Base-by-base conservation (phyloP, 2,888 invertebrate species). In the Balanococcus diminutus region DNA sequence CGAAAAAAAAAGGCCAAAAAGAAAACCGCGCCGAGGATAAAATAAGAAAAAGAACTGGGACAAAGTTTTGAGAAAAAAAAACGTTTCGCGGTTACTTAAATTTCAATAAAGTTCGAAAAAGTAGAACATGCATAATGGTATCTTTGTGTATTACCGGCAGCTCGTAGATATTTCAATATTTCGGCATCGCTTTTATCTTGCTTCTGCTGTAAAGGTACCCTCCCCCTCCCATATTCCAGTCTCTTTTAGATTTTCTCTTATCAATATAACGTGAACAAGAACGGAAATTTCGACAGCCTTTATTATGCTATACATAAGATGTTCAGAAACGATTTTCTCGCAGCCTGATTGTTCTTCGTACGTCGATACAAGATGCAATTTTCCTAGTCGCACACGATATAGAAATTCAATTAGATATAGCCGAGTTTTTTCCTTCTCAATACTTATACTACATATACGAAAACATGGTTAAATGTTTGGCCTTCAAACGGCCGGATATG, bases 111-210 rank as follows among this genome's bases (percentile, higher is more conserved):
- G 75, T 32, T 32, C n/a, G 75, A 75, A 75, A 75, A 75, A 75
- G 75, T 75, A 32, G 75, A 75, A 75, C 75, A 75, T 75, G 75
- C 75, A 75, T 75, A 75, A 75, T 75, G 75, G 75, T 75, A 75
- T 75, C 75, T 32, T 75, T 75, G 75, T 75, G 75, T 75, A 36
- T 75, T 75, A 75, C 75, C 32, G 32, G 75, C 75, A 36, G 67
- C 32, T 32, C 19, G 75, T 75, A 75, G 75, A 75, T 75, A 75
- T 75, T 75, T 75, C 75, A 75, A 75, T 75, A 75, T 75, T 75
- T 75, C 75, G 75, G 32, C 32, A 75, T 75, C 75, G 75, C 75
- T 75, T 75, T 75, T 75, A 75, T 75, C 75, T 75, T 14, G 75
- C n/a, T n/a, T n/a, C n/a, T n/a, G n/a, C n/a, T n/a, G n/a, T n/a